These are phyloP conservation scores for Sciurus vulgaris DNA, from an alignment of 2,797 vertebrate genomes.

Conservation along the genomic window DNA sequence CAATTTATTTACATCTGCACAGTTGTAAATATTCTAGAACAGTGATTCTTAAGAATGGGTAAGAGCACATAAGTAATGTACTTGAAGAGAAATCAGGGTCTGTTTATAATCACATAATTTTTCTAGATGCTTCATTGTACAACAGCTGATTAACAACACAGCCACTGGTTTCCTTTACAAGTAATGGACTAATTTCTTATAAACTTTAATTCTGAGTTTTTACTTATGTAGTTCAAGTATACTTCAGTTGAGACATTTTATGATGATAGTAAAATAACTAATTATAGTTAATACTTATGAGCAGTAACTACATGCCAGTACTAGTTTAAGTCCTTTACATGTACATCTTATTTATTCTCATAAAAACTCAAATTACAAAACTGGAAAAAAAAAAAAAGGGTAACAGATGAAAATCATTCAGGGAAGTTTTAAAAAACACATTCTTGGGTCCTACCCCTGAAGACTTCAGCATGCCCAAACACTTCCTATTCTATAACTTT, in stretches of 20 bases:
- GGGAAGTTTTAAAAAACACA: background rate
- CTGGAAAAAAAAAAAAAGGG: background rate
- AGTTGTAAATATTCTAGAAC: constrained; percentile 12
- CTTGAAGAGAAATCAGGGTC: constrained; percentile 51
- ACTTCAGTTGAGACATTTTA: background rate
- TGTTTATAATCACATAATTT: constrained; percentile 1
- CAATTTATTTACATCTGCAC: background rate
- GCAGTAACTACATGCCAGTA: background rate
- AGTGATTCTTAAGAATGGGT: constrained; percentile 39
- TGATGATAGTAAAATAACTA: constrained; percentile 33
- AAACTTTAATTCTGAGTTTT: constrained; percentile 38
- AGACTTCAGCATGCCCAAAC: background rate
- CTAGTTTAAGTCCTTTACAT: constrained; percentile 4
- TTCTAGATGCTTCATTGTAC: background rate
- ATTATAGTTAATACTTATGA: constrained; percentile 37
- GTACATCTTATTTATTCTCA: constrained; percentile 25
- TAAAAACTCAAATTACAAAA: constrained; percentile 34
- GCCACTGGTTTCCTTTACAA: constrained; percentile 9
- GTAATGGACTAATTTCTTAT: constrained; percentile 21
- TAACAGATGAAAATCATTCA: constrained; percentile 17
- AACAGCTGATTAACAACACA: background rate
- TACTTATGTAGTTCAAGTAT: constrained; percentile 10
- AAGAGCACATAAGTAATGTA: background rate
- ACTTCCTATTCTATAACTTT: background rate
- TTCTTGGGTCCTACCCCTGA: background rate